Percentiles rank a stretch among this genome's conserved stretches.
These are phyloP conservation scores for Platyrinchus mystaceus DNA, from an alignment of 2,797 vertebrate species.

Conservation along the genomic window DNA sequence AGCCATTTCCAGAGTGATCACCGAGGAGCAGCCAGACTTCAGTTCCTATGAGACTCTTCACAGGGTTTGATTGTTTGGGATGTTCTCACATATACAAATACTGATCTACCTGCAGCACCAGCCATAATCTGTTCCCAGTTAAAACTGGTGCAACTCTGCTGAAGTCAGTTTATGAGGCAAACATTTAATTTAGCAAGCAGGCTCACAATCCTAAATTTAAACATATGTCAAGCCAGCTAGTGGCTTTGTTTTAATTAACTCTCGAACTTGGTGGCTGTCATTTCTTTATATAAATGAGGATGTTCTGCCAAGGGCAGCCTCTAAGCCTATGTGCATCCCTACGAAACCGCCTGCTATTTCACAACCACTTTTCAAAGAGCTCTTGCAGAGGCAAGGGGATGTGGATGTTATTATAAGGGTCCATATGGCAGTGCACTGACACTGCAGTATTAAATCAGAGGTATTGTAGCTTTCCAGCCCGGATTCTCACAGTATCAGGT, in stretches of 20 bases:
- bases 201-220: constrained; percentile 54
- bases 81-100: not conserved
- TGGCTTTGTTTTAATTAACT: constrained; percentile 65
- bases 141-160: not conserved
- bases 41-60: not conserved
- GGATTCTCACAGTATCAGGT: not conserved
- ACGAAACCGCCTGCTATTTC: constrained; percentile 6
- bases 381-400: constrained; percentile 26
- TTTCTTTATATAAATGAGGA: constrained; percentile 43
- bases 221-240: constrained; percentile 53
- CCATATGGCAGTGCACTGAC: constrained; percentile 3
- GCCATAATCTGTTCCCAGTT: not conserved
- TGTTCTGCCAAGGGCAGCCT: constrained; percentile 54
- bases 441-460: constrained; percentile 34
- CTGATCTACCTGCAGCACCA: not conserved
- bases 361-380: constrained; percentile 9
- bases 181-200: constrained; percentile 51
- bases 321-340: not conserved
- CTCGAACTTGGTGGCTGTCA: constrained; percentile 43
- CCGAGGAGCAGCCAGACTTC: not conserved
- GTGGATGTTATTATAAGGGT: constrained; percentile 18
- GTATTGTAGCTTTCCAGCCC: constrained; percentile 2
- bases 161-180: constrained; percentile 50
- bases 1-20: not conserved
- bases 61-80: not conserved